Base-by-base conservation (phyloP, 2,888 invertebrate genomes). In the Aphidius colemani region DNA sequence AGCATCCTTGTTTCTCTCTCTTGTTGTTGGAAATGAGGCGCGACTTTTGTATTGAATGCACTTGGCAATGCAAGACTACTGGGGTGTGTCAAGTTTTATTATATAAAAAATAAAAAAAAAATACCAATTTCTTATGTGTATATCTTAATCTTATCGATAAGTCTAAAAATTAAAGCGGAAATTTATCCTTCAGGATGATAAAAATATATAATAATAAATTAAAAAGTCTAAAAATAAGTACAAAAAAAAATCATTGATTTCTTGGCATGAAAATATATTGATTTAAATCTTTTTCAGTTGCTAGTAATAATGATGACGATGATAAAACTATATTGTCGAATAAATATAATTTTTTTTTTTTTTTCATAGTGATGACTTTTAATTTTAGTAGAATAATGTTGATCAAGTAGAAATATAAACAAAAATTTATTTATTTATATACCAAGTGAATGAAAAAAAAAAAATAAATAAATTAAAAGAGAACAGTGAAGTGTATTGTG, bases 1-100 rank as follows among this genome's bases (percentile, higher is more conserved):
- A 41, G 44, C 53, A 46, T 57, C 58, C 43, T 40, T 39, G 10
- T 56, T 44, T 51, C 53, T 43, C 11, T 51, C 10, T 18, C 50
- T 41, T 57, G 40, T 45, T 44, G 44, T 44, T 53, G 57, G 51
- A 67, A 51, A n/a, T 44, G 18, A 6, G 53, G 46, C 30, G 30
- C 30, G 41, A 18, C 30, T 4, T 3, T 13, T 53, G 11, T 43
- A 18, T n/a, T 41, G n/a, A 41, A 49, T 46, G 10, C 30, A 50
- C 56, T 30, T 30, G 30, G 30, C 30, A 40, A 48, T 49, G 61
- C 59, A 30, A 56, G 66, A 66, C 69, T 69, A 69, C 68, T 61
- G 69, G 68, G 69, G 69, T 69, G 69, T 69, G 69, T 67, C 69
- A 60, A 57, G 48, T 61, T 61, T 62, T 51, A 61, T 62, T 48